Conservation (phyloP, 2,113 vertebrate species). For the Syngnathoides biaculeatus region DNA sequence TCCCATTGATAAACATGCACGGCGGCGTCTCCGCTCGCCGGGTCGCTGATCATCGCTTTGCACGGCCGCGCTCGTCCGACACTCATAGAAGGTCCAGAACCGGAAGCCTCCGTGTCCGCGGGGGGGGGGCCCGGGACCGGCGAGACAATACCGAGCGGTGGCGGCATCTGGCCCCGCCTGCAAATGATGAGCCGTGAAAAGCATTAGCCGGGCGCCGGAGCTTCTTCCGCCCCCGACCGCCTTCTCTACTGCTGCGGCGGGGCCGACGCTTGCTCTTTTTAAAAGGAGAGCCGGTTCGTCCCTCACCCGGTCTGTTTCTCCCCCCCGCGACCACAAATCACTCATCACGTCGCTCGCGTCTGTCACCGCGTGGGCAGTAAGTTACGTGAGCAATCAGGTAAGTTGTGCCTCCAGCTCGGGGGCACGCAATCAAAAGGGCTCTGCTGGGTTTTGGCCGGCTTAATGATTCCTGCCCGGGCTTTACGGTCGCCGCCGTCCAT, state of each 20-base stretch:
- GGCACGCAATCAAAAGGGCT: slow-evolving; percentile 60
- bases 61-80: slow-evolving; percentile 48
- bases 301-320: slow-evolving; percentile 22
- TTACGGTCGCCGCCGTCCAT: slow-evolving; percentile 63
- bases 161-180: slow-evolving; percentile 27
- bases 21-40: slow-evolving; percentile 26
- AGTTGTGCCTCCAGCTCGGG: slow-evolving; percentile 42
- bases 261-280: slow-evolving; percentile 39
- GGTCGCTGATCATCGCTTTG: slow-evolving; percentile 62
- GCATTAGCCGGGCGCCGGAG: slow-evolving; percentile 72
- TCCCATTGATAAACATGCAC: slow-evolving; percentile 30
- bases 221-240: slow-evolving; percentile 47
- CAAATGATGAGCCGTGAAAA: slow-evolving; percentile 65
- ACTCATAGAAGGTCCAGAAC: slow-evolving; percentile 55
- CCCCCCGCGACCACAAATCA: slow-evolving; percentile 56
- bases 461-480: slow-evolving; percentile 61
- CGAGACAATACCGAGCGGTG: slow-evolving; percentile 43
- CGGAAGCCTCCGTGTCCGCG: slow-evolving; percentile 35
- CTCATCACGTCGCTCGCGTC: slow-evolving; percentile 41
- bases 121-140: slow-evolving; percentile 10
- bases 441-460: slow-evolving; percentile 60
- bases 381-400: slow-evolving; percentile 60
- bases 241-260: slow-evolving; percentile 44
- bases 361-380: slow-evolving; percentile 50
- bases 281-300: slow-evolving; percentile 27